These are phyloP conservation scores for Lipophrys pholis DNA, from an alignment of 2,113 vertebrate genomes.

Conservation along the genomic window DNA sequence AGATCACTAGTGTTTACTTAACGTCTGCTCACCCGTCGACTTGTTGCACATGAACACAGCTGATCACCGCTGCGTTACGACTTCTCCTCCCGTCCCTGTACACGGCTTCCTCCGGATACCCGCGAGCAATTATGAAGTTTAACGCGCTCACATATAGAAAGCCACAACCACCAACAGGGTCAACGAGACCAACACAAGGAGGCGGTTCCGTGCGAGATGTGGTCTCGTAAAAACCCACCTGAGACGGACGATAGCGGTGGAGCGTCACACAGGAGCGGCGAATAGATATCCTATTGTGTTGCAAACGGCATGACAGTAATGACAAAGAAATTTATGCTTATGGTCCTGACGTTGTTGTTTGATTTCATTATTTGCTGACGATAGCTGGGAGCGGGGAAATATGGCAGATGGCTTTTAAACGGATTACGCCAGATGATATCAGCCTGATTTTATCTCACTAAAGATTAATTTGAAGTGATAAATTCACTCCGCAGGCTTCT, in stretches of 20 bases:
- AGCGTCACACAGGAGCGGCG: neutral
- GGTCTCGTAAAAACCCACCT: neutral
- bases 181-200: neutral
- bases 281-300: neutral
- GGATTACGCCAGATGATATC: conserved; percentile 34
- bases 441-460: conserved; percentile 10
- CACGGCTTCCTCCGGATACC: conserved; percentile 23
- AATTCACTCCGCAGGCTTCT: neutral
- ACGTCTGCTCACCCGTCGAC: too few relatives aligned
- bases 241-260: neutral
- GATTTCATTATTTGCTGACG: conserved; percentile 35
- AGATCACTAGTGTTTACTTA: too few relatives aligned
- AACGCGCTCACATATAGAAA: conserved; percentile 10
- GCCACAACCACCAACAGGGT: neutral
- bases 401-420: conserved; percentile 52
- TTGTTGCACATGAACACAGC: too few relatives aligned
- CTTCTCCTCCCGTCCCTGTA: conserved; percentile 10
- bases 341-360: neutral
- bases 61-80: too few relatives aligned
- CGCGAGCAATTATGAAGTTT: neutral
- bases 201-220: neutral
- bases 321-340: conserved; percentile 12
- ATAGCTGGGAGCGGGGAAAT: conserved; percentile 15
- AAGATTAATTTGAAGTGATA: conserved; percentile 24
- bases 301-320: neutral